These are phyloP conservation scores for Rhinopomastus cyanomelas DNA, from an alignment of 2,113 vertebrate genomes.

Conservation along the genomic window DNA sequence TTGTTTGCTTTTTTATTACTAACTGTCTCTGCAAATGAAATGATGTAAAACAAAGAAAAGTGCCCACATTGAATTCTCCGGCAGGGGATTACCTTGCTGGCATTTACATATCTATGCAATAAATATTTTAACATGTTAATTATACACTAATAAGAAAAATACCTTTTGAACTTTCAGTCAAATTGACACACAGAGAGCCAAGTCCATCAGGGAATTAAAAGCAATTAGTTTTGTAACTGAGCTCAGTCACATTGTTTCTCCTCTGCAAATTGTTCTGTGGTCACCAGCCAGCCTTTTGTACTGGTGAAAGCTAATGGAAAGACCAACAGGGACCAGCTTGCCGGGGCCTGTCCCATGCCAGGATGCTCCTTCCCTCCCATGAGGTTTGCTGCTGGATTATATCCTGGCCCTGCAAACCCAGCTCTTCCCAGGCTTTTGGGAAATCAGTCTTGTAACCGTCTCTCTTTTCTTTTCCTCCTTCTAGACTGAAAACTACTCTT, in stretches of 20 bases:
- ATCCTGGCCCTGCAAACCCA: background rate
- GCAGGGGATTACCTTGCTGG: conserved; percentile 69
- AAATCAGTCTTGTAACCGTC: conserved; percentile 32
- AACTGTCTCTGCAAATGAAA: conserved; percentile 54
- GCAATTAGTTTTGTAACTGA: conserved; percentile 74
- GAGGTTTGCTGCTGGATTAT: background rate
- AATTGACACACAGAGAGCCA: conserved; percentile 63
- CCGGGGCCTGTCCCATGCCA: background rate
- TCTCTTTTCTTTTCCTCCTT: conserved; percentile 75
- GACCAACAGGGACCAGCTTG: rapidly evolving
- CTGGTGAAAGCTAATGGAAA: background rate
- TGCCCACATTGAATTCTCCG: conserved; percentile 48
- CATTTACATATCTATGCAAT: conserved; percentile 75
- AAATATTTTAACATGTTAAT: conserved; percentile 81
- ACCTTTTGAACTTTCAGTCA: conserved; percentile 77
- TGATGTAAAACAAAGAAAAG: conserved; percentile 66
- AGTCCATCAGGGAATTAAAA: conserved; percentile 69
- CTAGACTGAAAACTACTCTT: conserved; percentile 98
- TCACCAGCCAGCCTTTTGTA: conserved; percentile 37
- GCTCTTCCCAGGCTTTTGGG: background rate
- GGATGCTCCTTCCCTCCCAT: background rate
- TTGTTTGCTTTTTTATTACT: conserved; percentile 64
- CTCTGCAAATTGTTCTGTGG: conserved; percentile 52
- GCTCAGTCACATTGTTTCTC: conserved; percentile 62
- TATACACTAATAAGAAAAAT: conserved; percentile 78